Conservation (phyloP, 1,140 invertebrate genomes). For the Trypoxylus dichotomus region DNA sequence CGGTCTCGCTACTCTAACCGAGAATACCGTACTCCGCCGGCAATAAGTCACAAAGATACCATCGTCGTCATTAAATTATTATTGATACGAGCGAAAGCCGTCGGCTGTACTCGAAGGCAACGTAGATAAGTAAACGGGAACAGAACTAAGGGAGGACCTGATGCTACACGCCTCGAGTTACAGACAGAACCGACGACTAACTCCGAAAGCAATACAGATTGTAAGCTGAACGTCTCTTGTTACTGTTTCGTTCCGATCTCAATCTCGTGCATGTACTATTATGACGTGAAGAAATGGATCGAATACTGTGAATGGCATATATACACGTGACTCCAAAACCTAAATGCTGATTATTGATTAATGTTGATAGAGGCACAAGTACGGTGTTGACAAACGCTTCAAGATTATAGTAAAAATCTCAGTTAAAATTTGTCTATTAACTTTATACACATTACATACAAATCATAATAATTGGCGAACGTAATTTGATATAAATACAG, state of each 20-base stretch:
- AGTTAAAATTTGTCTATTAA: too few relatives aligned
- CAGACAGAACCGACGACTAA: neutral
- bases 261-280: neutral
- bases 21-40: neutral
- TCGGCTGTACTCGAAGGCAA: neutral
- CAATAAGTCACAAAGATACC: neutral
- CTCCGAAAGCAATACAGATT: neutral
- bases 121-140: neutral
- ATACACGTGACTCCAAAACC: too few relatives aligned
- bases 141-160: neutral
- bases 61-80: neutral
- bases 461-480: too few relatives aligned
- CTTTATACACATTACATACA: too few relatives aligned
- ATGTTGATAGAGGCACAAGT: too few relatives aligned
- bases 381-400: too few relatives aligned
- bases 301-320: too few relatives aligned
- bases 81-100: neutral
- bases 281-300: too few relatives aligned
- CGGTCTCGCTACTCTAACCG: too few relatives aligned
- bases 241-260: neutral
- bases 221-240: neutral
- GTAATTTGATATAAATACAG: too few relatives aligned
- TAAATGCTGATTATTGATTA: too few relatives aligned
- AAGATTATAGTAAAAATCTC: too few relatives aligned
- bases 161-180: neutral